Evolutionary conservation across 2,113 vertebrate genomes (phyloP).

Genomic region (Corydoras maculifer): DNA sequence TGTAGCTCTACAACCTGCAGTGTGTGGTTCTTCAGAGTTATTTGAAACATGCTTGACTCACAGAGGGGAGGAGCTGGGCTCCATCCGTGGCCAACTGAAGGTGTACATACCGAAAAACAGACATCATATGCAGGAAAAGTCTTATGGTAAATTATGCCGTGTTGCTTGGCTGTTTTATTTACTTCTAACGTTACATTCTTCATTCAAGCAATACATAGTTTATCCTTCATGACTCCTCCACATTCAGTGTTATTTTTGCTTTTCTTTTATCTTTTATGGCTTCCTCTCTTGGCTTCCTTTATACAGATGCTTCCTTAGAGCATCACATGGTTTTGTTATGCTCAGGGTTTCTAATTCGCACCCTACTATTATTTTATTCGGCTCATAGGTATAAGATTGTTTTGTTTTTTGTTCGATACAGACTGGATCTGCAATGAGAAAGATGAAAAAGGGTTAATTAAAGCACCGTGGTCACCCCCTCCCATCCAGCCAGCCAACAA

Average conservation of each 20-base stretch:
- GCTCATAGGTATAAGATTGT: constrained; percentile 33
- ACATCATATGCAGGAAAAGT: constrained; percentile 58
- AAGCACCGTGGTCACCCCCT: constrained; percentile 46
- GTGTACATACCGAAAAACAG: constrained; percentile 66
- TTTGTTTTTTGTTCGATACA: constrained; percentile 41
- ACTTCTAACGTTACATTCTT: constrained; percentile 53
- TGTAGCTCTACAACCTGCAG: constrained; percentile 57
- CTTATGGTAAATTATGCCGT: constrained; percentile 62
- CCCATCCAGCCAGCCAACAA: constrained; percentile 38
- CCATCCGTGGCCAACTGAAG: constrained; percentile 70
- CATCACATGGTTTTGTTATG: constrained; percentile 31
- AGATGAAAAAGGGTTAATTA: constrained; percentile 48
- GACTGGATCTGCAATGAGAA: constrained; percentile 76
- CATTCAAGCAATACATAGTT: constrained; percentile 39
- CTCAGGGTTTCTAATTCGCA: constrained; percentile 1
- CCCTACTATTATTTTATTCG: neutral
- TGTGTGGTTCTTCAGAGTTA: constrained; percentile 55
- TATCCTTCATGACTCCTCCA: constrained; percentile 49
- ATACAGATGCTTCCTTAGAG: constrained; percentile 62
- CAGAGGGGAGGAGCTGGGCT: constrained; percentile 79
- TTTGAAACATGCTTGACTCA: constrained; percentile 81
- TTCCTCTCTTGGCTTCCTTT: constrained; percentile 61
- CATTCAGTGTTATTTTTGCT: constrained; percentile 55
- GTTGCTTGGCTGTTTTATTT: neutral
- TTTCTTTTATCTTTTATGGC: constrained; percentile 52